Evolutionary conservation across 2,797 vertebrate genomes (phyloP).

Genomic region (Todus mexicanus): DNA sequence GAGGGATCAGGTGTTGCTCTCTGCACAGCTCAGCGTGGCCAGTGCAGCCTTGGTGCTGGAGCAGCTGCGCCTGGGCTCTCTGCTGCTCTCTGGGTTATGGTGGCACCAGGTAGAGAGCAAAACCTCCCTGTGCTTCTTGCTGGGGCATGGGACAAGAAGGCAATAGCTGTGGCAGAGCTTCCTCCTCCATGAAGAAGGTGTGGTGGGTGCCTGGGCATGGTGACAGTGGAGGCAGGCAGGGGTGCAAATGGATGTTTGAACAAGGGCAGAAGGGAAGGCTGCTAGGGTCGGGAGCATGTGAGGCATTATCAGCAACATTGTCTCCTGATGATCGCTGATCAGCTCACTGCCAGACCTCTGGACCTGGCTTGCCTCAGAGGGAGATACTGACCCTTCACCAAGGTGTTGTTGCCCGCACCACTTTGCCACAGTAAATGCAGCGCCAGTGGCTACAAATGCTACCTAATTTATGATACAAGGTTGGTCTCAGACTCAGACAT

Average conservation of each 20-base stretch:
- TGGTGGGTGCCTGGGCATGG: background rate
- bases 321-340: background rate
- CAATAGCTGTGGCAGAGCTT: background rate
- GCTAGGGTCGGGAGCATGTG: background rate
- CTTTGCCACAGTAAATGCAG: background rate
- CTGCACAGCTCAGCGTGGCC: background rate
- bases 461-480: background rate
- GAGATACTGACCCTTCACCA: background rate
- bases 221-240: background rate
- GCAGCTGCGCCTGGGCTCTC: background rate
- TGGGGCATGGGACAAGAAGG: background rate
- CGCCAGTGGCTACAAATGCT: background rate
- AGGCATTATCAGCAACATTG: fast-evolving
- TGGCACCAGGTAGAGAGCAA: background rate
- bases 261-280: background rate
- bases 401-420: background rate
- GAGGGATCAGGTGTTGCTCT: background rate
- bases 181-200: background rate
- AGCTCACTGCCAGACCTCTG: background rate
- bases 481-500: background rate
- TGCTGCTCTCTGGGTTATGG: background rate
- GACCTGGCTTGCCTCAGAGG: background rate
- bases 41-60: background rate
- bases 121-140: fast-evolving
- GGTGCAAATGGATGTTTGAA: background rate